phyloP scores from a whole-genome alignment of 2,888 invertebrate genomes.

The Drosophila pseudotalamancana region DNA sequence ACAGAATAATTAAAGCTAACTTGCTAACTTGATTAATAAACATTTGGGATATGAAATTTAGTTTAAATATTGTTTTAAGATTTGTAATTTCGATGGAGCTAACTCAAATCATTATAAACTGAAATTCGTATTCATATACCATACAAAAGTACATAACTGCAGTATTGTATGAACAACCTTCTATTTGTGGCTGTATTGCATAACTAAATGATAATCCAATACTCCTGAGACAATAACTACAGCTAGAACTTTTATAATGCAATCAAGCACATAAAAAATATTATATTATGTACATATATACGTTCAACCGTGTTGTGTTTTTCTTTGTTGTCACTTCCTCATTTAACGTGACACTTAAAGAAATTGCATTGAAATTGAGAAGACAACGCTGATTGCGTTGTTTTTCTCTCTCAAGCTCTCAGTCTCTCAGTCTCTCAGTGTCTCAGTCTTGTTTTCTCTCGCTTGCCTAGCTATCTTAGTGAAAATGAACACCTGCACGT shows the following conservation, averaged over 20 bases:
- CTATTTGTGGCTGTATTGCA: constrained; percentile 33
- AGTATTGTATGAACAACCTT: constrained; percentile 33
- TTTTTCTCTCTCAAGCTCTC: constrained; percentile 2
- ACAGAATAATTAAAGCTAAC: too few species aligned
- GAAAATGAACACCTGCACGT: constrained; percentile 72
- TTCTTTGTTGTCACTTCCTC: constrained; percentile 71
- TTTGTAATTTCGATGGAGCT: constrained; percentile 40
- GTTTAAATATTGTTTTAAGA: too few species aligned
- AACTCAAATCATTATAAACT: constrained; percentile 7
- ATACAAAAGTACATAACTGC: too few species aligned
- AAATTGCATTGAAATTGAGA: constrained; percentile 79
- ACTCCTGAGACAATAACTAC: constrained; percentile 19
- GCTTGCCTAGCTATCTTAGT: constrained; percentile 18
- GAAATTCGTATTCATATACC: neutral
- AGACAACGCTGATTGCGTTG: constrained; percentile 45
- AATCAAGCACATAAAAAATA: neutral
- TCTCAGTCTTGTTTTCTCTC: constrained; percentile 1
- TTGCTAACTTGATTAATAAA: too few species aligned
- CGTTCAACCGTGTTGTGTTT: neutral
- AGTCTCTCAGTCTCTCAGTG: constrained; percentile 10
- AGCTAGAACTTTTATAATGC: constrained; percentile 20
- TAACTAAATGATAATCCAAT: constrained; percentile 42
- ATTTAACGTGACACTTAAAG: constrained; percentile 76
- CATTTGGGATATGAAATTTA: too few species aligned
- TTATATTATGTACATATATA: neutral